Evolutionary conservation across 1,140 invertebrate species (phyloP), one percentile per base, ranked within the genome.

Genomic region (Portunus trituberculatus): DNA sequence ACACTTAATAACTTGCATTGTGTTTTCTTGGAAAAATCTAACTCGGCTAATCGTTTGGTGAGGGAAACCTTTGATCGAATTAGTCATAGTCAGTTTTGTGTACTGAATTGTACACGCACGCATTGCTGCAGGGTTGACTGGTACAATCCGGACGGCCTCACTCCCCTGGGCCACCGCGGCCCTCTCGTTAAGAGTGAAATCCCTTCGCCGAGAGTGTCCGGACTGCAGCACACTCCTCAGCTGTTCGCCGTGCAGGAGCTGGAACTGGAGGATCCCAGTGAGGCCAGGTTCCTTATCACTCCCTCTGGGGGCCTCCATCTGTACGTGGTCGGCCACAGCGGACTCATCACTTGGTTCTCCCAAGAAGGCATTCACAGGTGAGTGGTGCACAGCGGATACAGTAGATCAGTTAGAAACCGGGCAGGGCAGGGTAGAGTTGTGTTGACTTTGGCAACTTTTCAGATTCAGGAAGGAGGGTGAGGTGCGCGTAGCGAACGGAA

Each of bases 391-490:
- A 20, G 89, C 14, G 10, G 8, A 48, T 31, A 8, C 45, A 45
- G 16, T 48, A 76, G 67, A 20, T 0, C 25, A 0, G 25, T 0
- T 12, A 20, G 20, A 76, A 1, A 8, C 67, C n/a, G 67, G 25
- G 52, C 8, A 10, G 52, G 8, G 52, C 52, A 0, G 52, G 10
- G 20, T 10, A 59, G 1, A 59, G 8, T 20, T 16, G 52, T 59
- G 20, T 20, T 76, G 67, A 25, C n/a, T 76, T 12, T 76, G 48
- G 48, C 14, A 6, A 12, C 59, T 76, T 28, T 39, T 16, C 52
- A 91, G 90, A 10, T 91, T 91, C 52, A 14, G 52, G 90, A 91
- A 91, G 59, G 90, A 76, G 67, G 90, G 90, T 0, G 90, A 91
- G 39, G 29, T 91, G 28, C 90, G 39, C 4, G 25, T 91, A n/a